Conservation (phyloP, 2,113 vertebrate genomes). For the Thermophis baileyi region DNA sequence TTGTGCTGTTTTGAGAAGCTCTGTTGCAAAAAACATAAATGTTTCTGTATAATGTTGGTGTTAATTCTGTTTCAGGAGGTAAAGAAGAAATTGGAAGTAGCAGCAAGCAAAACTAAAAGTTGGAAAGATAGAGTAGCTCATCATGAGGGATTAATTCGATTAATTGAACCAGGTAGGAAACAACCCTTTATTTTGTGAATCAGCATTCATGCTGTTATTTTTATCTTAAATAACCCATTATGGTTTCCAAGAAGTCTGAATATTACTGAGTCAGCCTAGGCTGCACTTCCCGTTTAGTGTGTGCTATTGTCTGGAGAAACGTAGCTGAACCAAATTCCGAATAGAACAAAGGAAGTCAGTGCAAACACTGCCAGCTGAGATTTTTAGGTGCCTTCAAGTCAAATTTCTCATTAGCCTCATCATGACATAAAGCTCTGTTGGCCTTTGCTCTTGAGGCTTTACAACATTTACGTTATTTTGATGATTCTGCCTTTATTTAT, state of each 20-base stretch:
- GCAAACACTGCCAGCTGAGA: neutral
- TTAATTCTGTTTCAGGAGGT: conserved; percentile 76
- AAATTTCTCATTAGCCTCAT: neutral
- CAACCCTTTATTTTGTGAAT: neutral
- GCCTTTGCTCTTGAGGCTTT: neutral
- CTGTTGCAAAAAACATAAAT: neutral
- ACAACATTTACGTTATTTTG: neutral
- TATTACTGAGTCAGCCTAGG: neutral
- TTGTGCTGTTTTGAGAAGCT: neutral
- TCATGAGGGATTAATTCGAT: conserved; percentile 88
- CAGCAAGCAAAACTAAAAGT: conserved; percentile 85
- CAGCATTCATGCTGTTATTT: conserved; percentile 1
- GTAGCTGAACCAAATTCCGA: neutral
- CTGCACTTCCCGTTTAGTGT: neutral
- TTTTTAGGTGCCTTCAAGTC: neutral
- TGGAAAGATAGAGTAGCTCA: conserved; percentile 97
- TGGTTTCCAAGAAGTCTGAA: neutral
- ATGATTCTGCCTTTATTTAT: neutral
- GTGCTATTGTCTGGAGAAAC: neutral
- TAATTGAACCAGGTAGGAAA: conserved; percentile 90
- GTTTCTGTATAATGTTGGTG: neutral
- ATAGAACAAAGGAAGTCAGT: neutral
- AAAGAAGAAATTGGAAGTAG: conserved; percentile 87
- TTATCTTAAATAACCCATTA: neutral
- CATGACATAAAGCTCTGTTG: neutral